Evolutionary conservation across 2,113 vertebrate genomes (phyloP), one percentile per base, ranked within the genome.

Genomic region (Astur gentilis): DNA sequence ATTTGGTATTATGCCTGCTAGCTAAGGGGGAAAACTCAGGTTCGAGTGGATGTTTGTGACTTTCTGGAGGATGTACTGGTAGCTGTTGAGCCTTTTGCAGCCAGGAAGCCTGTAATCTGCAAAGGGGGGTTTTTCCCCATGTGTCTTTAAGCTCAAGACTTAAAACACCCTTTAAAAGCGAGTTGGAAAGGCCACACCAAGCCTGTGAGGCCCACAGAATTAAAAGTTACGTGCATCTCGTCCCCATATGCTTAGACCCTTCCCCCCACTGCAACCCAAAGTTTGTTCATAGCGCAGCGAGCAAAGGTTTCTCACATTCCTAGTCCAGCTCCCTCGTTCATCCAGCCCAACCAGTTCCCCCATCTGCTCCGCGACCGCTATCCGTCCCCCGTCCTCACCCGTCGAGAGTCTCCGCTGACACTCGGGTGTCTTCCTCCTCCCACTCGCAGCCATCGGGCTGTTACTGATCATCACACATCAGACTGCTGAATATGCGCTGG

Each of bases 31-130:
- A 31, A 55, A 72, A 38, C 34, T 71, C 18, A 61, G 40, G 61
- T 96, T 95, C 6, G 4, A 54, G 62, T 38, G 87, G 52, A 83
- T 88, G 20, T 90, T 95, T 96, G 60, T 98, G 86, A 79, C 72
- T 95, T 93, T 82, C 50, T 67, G n/a, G 36, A 94, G 83, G 75
- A 85, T 89, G 57, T 27, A 27, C 32, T 67, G 42, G 88, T 52
- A 95, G 84, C 87, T 97, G 22, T 34, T 95, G 67, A 88, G 40
- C 18, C 40, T 97, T 97, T 75, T 94, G 34, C 58, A 97, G 82
- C 58, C 91, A 94, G 87, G 86, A 96, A 97, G 50, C 61, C 62
- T 90, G 60, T 95, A 93, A 96, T 94, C 82, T 90, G 42, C 87
- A 69, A 93, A 92, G 36, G 65, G 66, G 31, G 65, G 66, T 26